Conservation (phyloP, 2,797 vertebrate species). For the Perdix hodgsoniae region DNA sequence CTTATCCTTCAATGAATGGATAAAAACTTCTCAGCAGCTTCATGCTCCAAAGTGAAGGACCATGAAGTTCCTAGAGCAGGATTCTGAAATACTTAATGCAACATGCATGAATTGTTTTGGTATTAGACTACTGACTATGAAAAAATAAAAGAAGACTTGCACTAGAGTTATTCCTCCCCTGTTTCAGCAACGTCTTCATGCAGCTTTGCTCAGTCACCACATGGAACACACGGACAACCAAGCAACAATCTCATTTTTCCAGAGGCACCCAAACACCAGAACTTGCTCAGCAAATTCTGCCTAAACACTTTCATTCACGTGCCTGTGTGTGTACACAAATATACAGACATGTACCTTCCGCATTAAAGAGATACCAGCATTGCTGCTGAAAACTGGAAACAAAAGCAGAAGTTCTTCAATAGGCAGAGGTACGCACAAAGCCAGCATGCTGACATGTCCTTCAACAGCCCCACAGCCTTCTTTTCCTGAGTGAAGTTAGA, state of each 20-base stretch:
- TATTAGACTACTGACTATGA: neutral
- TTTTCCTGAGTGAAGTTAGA: neutral
- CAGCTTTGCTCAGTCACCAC: neutral
- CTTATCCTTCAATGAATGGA: neutral
- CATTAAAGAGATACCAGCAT: neutral
- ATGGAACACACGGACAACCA: rapidly evolving
- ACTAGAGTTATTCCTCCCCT: neutral
- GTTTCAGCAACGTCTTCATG: neutral
- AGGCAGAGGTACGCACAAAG: neutral
- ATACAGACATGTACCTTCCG: rapidly evolving
- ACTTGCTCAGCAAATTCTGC: neutral
- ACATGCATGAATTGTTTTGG: neutral
- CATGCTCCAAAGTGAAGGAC: neutral
- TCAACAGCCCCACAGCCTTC: neutral
- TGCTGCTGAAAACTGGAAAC: neutral
- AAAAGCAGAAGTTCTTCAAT: neutral
- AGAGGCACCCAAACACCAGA: neutral
- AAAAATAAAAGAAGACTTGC: neutral
- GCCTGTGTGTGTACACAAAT: neutral
- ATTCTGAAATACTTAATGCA: neutral
- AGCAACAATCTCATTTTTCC: neutral
- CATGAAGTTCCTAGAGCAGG: neutral
- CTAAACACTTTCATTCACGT: rapidly evolving
- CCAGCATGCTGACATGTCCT: neutral
- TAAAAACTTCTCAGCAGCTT: neutral